Evolutionary conservation across 2,797 vertebrate species (phyloP), one percentile per base, ranked within the genome.

Genomic region (Amphiprion clarkii): DNA sequence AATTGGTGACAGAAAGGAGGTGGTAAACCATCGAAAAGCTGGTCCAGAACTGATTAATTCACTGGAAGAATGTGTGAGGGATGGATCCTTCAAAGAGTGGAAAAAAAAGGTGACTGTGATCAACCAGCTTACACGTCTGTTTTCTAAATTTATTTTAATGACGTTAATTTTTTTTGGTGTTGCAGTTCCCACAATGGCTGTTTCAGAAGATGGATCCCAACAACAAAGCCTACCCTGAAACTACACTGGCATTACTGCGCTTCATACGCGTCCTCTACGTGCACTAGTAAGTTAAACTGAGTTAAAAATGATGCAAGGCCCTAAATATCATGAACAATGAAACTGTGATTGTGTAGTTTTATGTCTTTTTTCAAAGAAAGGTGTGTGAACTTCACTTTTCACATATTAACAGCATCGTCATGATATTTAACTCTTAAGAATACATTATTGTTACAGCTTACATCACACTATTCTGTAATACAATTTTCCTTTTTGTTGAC

Each of bases 251-350:
- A 31, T 81, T 94, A 46, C 40, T 94, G 58, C 87, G 90, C 44
- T 93, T 89, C 66, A 89, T 92, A 40, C 81, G 90, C 14, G 93
- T 85, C 76, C 67, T 91, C 23, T 53, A 48, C 5, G 79, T 27
- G 54, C 91, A 93, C 71, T 19, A 84, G 93, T 94, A 27, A 89
- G 88, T 85, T 4, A 13, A 42, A 39, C 12, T 31, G 4, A 27
- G 9, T 36, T 36, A 3, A 27, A 27, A 27, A 4, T 27, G 27
- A 27, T 27, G 27, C 4, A 27, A 27, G 27, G 4, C 3, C 4
- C 4, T 27, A 27, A 27, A 27, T 27, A 27, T 27, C 27, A 27
- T 27, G 27, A 27, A 3, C 27, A 27, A 3, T 27, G 27, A 27
- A 27, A 27, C 27, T 27, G 3, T 27, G 27, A 27, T 27, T 27